A percentile compares a stretch with the other conserved stretches of the same genome.
Evolutionary conservation across 2,113 vertebrate genomes (phyloP).

Genomic region (Callaeas wilsoni): DNA sequence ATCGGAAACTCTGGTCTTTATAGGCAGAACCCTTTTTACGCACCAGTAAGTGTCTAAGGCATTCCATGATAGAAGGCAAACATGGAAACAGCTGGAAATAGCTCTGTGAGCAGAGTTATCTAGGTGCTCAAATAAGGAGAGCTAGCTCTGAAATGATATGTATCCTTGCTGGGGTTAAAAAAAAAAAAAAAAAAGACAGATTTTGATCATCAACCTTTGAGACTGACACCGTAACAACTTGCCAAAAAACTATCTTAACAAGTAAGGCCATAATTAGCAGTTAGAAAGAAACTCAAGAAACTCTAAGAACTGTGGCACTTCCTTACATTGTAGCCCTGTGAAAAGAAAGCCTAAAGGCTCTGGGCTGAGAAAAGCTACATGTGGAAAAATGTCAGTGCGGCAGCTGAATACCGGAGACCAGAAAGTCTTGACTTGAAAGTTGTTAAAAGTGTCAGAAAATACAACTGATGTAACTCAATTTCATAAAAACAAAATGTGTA

Average conservation of each 20-base stretch:
- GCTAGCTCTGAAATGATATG: neutral
- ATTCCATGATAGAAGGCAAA: neutral
- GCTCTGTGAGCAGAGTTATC: neutral
- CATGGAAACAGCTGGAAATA: neutral
- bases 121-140: neutral
- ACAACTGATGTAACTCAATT: neutral
- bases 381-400: neutral
- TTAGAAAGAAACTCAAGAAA: neutral
- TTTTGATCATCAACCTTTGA: neutral
- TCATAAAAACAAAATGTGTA: neutral
- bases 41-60: neutral
- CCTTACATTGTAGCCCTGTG: neutral
- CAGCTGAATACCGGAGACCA: neutral
- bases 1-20: neutral
- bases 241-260: neutral
- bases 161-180: fast-evolving
- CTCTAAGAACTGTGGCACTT: neutral
- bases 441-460: neutral
- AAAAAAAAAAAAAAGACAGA: fast-evolving
- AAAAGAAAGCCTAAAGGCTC: neutral
- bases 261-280: neutral
- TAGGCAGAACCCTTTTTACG: neutral
- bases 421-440: neutral
- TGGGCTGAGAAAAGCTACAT: neutral
- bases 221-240: neutral